Evolutionary conservation across 2,888 invertebrate genomes (phyloP), one percentile per base, ranked within the genome.

Genomic region (Elysia crispata): DNA sequence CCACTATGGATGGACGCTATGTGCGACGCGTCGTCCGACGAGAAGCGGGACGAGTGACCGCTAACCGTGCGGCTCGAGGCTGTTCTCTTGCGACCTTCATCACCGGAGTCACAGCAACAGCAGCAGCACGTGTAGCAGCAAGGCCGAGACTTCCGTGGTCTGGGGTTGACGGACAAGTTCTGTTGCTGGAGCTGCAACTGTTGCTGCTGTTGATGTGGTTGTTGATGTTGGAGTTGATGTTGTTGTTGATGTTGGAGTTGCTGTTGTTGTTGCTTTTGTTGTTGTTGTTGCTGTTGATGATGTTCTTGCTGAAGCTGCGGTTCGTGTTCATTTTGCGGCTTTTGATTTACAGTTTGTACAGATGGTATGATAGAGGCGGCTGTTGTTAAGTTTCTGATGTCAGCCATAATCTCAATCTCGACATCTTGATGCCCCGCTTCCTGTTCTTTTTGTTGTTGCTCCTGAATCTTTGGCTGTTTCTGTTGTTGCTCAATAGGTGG

Each of bases 1-100:
- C 85, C 31, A 1, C 28, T 31, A 31, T n/a, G 74, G 18, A 79
- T n/a, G 20, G 79, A 74, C 18, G 74, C 79, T 62, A 79, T 79
- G 54, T 79, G 79, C 13, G 74, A 62, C 3, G 79, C 79, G 75
- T 79, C 79, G 57, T 79, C 67, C 41, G 41, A 41, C 5, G 41
- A 41, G 41, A 41, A 6, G 41, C 41, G 3, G 41, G 41, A n/a
- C n/a, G n/a, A n/a, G n/a, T n/a, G n/a, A n/a, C n/a, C n/a, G 70
- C 20, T 15, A n/a, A 49, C 11, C 50, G 1, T 18, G 33, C 15
- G 8, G 70, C 33, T 30, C 33, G 30, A 15, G 33, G 33, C 20
- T 31, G 6, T 20, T 31, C 20, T 1, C 33, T 15, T 6, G 6
- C 6, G n/a, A 3, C 25, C 25, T 13, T 60, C 25, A 23, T 60